Base-by-base conservation (phyloP, 2,797 vertebrate species). In the Peromyscus attwateri region DNA sequence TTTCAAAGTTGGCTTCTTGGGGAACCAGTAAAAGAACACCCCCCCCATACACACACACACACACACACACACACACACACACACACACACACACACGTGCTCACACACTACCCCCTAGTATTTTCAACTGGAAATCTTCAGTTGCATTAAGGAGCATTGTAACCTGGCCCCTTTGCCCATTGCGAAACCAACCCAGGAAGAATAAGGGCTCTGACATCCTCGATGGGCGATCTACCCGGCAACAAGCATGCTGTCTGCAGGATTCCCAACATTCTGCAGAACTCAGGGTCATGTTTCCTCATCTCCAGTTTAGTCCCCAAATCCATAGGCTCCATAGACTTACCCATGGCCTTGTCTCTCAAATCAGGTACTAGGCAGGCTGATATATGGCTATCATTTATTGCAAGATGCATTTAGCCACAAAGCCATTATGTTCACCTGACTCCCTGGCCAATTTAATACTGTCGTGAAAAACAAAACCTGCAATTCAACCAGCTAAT, bases 311-410 rank as follows among this genome's bases (percentile, higher is more conserved):
- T 40, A 89, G 75, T 87, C 68, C 82, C 73, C 92, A 83, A 92
- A 95, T 82, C 93, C 66, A 14, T 55, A 94, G 55, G 43, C 57
- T 89, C 19, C 1, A 70, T 70, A 31, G 95, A 76, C 31, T 79
- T 96, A 92, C 97, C 95, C 94, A 87, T 96, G 94, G 97, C 82
- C 96, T 97, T 98, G 97, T 97, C 95, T 97, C 97, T 94, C 97
- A 95, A 97, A 96, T 98, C 97, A 97, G 60, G 91, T 82, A 97
- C 82, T 76, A 89, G 57, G 91, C 97, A 97, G 77, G 95, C 94
- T 97, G 94, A 98, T 98, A 92, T 84, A 96, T 97, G 88, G 91
- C 94, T 90, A 87, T 96, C 98, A 95, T 98, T 98, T 98, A 98
- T 97, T 95, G n/a, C 93, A 70, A 94, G 97, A 97, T 96, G 97